Conservation (phyloP, 2,113 vertebrate genomes). For the Tupaia chinensis region DNA sequence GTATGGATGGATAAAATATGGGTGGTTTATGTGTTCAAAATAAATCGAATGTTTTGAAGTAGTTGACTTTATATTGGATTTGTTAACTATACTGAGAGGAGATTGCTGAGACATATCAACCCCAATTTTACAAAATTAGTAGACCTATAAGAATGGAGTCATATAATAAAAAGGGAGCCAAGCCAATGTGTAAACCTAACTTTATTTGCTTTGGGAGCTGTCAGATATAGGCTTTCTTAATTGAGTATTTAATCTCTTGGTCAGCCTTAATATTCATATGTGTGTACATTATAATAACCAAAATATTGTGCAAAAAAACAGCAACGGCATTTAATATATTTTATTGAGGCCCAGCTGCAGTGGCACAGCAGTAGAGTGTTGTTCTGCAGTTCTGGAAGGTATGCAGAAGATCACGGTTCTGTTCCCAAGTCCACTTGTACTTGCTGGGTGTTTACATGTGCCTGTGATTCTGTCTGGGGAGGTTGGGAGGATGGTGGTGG, state of each 20-base stretch:
- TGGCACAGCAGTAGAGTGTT: no score
- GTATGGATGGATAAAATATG: neutral
- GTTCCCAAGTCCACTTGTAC: no score
- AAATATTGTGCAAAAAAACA: constrained; percentile 16
- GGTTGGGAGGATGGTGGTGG: no score
- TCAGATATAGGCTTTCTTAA: neutral
- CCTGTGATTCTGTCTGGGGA: no score
- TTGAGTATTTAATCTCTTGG: neutral
- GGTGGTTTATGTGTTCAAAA: neutral
- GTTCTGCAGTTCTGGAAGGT: no score
- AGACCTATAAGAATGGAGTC: neutral
- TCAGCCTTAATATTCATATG: neutral
- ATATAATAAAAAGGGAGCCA: neutral
- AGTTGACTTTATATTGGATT: no score
- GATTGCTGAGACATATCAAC: neutral
- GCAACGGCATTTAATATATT: neutral
- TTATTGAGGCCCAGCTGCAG: neutral
- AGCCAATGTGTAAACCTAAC: neutral
- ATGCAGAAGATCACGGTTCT: no score
- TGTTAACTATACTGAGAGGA: neutral
- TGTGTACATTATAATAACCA: neutral
- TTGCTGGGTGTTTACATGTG: no score
- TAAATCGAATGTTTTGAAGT: neutral
- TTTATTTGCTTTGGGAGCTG: neutral
- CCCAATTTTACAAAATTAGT: constrained; percentile 11